Evolutionary conservation across 2,113 vertebrate genomes (phyloP), one percentile per base, ranked within the genome.

Genomic region (Ochotona princeps): DNA sequence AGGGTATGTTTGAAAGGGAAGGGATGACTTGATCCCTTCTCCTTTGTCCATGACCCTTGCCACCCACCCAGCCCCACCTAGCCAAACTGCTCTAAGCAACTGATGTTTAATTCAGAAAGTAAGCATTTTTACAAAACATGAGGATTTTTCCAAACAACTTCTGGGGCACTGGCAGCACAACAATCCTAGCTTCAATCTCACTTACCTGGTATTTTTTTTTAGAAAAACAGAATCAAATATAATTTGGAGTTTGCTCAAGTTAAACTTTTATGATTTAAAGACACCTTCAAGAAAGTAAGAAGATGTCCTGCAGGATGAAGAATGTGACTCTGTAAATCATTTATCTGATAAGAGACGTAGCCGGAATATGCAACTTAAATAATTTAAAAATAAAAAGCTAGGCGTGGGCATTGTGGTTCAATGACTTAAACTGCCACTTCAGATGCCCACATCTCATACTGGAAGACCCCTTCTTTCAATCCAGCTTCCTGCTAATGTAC

Each of bases 141-240:
- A 47, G 32, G n/a, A 60, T 81, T 88, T 76, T 79, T 82, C 74
- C 66, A 35, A 38, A 85, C 3, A 1, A 67, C 47, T 87, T 93
- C 61, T 92, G 81, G 23, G 28, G 18, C n/a, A 89, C 13, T 47
- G n/a, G 67, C 44, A 57, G 57, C 61, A 28, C 2, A 81, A 12
- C n/a, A 66, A 75, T 61, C 51, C 20, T 11, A 70, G 38, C 44
- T 74, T 9, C 26, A 88, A 38, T 75, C 75, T 49, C 8, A 63
- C 38, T 84, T 25, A 67, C 4, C 23, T 66, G 5, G n/a, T 79
- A 85, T 47, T 94, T 92, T 74, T 92, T 82, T 30, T 47, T n/a
- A n/a, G n/a, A 51, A 83, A 87, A 89, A 87, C 47, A 85, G 51
- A 67, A 21, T 65, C 83, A 92, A 89, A 85, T 0, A 44, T 74